phyloP scores from a whole-genome alignment of 1,140 invertebrate genomes.

The Apis laboriosa region DNA sequence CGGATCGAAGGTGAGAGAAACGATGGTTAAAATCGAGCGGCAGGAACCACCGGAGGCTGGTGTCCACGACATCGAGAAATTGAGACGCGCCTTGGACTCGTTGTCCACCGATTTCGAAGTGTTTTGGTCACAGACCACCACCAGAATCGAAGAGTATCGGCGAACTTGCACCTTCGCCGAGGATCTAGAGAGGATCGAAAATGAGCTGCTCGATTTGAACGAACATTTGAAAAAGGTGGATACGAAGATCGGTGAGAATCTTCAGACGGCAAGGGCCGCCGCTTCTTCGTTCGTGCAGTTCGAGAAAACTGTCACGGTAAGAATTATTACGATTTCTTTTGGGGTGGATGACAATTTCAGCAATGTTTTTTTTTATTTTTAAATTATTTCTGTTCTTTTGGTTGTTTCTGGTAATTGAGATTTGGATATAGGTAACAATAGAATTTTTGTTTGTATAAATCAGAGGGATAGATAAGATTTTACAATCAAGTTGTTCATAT shows the following conservation, averaged over 20 bases:
- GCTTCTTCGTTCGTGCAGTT: conserved; percentile 89
- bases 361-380: no score
- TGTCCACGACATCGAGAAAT: conserved; percentile 86
- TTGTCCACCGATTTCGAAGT: conserved; percentile 83
- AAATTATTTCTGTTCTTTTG: no score
- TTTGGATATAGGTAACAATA: no score
- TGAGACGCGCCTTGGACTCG: conserved; percentile 84
- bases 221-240: conserved; percentile 71
- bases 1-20: conserved; percentile 84
- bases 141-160: conserved; percentile 84
- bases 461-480: no score
- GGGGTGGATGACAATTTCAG: not conserved
- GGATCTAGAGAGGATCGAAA: conserved; percentile 88
- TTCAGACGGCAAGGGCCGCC: conserved; percentile 85
- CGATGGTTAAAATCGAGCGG: conserved; percentile 84
- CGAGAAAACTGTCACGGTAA: conserved; percentile 90
- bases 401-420: no score
- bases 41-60: conserved; percentile 87
- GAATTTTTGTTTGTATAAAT: no score
- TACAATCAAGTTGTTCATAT: no score
- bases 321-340: conserved; percentile 8
- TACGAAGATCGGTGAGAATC: conserved; percentile 83
- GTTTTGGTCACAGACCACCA: conserved; percentile 83
- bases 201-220: conserved; percentile 73
- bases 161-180: conserved; percentile 87